phyloP scores from a whole-genome alignment of 2,797 vertebrate genomes.

The Erethizon dorsatum region DNA sequence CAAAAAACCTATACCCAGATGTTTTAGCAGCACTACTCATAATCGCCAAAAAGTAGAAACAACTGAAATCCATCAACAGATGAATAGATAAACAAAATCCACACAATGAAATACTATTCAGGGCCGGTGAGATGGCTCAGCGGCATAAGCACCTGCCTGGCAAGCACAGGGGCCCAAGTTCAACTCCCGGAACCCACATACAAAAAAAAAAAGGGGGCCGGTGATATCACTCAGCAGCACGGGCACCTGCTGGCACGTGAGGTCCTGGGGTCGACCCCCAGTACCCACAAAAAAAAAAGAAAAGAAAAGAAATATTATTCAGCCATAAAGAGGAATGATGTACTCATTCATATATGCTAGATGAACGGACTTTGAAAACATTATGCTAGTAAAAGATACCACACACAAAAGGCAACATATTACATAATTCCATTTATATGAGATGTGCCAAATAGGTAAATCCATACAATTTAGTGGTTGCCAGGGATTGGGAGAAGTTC shows the following conservation, averaged over 20 bases:
- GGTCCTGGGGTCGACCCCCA: too few species aligned
- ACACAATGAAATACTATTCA: not conserved
- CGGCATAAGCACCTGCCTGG: too few species aligned
- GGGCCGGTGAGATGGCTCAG: too few species aligned
- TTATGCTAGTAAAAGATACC: not conserved
- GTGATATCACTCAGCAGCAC: too few species aligned
- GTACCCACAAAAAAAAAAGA: too few species aligned
- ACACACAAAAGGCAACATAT: not conserved
- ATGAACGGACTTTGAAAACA: not conserved
- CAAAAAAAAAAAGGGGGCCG: too few species aligned
- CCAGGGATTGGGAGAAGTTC: not conserved
- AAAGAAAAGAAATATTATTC: not conserved
- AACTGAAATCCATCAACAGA: not conserved
- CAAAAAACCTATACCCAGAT: not conserved
- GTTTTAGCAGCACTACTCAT: not conserved
- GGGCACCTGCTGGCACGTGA: too few species aligned
- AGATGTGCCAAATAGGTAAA: not conserved
- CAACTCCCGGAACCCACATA: too few species aligned
- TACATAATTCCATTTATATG: not conserved
- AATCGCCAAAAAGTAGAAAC: not conserved
- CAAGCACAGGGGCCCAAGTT: too few species aligned
- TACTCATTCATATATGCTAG: not conserved
- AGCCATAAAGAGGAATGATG: not conserved
- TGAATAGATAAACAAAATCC: not conserved
- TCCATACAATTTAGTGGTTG: not conserved